Conservation (phyloP, 2,797 vertebrate genomes). For the Megalops cyprinoides region DNA sequence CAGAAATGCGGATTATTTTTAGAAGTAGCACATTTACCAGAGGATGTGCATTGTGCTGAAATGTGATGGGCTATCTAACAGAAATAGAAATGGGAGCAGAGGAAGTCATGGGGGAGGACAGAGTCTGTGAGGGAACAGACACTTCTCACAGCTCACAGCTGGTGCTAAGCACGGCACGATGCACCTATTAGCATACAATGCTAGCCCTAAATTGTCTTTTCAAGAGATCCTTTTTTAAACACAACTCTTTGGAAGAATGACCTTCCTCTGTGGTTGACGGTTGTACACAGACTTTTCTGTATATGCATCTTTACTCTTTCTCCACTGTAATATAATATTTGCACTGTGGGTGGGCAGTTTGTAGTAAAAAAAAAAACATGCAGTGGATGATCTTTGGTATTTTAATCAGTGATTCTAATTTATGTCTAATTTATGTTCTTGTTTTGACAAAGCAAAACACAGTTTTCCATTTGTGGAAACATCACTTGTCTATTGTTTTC, state of each 20-base stretch:
- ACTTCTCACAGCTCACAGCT: conserved; percentile 45
- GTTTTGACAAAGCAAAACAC: not conserved
- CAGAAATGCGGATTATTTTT: conserved; percentile 72
- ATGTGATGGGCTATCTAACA: conserved; percentile 65
- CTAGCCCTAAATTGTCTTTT: conserved; percentile 1
- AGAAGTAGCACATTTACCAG: conserved; percentile 72
- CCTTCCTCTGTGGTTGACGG: too few species aligned
- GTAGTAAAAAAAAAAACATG: too few species aligned
- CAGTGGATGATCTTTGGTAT: not conserved
- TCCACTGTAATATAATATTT: too few species aligned
- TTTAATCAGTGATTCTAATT: not conserved
- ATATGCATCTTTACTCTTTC: too few species aligned
- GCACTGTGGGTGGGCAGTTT: not conserved
- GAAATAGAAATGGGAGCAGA: conserved; percentile 78
- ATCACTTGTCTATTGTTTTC: not conserved
- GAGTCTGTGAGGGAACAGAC: conserved; percentile 42
- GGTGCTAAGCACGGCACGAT: conserved; percentile 36
- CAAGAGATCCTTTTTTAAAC: too few species aligned
- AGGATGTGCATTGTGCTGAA: conserved; percentile 63
- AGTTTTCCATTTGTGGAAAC: not conserved
- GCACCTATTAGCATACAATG: conserved; percentile 44
- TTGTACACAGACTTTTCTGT: not conserved
- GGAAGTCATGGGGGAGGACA: conserved; percentile 54
- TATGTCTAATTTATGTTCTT: not conserved
- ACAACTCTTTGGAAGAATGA: too few species aligned